Conservation (phyloP, 1,140 invertebrate species). For the Trichonephila inaurata region DNA sequence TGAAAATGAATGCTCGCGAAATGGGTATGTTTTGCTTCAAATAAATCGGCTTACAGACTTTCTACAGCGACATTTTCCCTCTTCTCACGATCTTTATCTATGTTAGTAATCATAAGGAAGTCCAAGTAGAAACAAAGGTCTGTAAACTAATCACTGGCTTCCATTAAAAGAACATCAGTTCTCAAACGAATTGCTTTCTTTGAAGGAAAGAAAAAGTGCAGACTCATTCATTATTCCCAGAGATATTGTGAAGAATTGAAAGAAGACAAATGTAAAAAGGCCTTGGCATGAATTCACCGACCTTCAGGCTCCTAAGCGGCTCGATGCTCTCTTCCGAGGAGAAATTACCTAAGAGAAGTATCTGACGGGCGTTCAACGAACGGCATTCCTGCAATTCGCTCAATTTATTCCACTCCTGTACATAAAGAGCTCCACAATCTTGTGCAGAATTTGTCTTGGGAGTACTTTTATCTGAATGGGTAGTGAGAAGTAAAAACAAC, state of each 20-base stretch:
- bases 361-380: constrained; percentile 33
- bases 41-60: not conserved
- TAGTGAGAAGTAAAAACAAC: constrained; percentile 4
- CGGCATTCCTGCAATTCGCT: constrained; percentile 32
- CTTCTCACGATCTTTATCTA: not conserved
- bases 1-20: no score
- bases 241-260: not conserved
- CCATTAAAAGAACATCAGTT: constrained; percentile 31
- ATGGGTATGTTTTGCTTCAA: no score
- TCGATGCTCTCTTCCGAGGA: constrained; percentile 46
- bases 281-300: constrained; percentile 55
- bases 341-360: constrained; percentile 32
- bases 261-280: constrained; percentile 43
- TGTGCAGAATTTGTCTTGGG: not conserved
- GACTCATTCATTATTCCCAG: constrained; percentile 28
- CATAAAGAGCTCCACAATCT: not conserved
- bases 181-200: not conserved
- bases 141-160: constrained; percentile 39
- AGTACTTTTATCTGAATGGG: not conserved
- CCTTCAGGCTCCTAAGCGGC: constrained; percentile 16
- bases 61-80: not conserved
- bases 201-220: constrained; percentile 13
- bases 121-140: constrained; percentile 2
- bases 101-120: not conserved
- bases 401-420: constrained; percentile 15